These are phyloP conservation scores for Oedothorax gibbosus DNA, from an alignment of 1,140 invertebrate species.

Conservation along the genomic window DNA sequence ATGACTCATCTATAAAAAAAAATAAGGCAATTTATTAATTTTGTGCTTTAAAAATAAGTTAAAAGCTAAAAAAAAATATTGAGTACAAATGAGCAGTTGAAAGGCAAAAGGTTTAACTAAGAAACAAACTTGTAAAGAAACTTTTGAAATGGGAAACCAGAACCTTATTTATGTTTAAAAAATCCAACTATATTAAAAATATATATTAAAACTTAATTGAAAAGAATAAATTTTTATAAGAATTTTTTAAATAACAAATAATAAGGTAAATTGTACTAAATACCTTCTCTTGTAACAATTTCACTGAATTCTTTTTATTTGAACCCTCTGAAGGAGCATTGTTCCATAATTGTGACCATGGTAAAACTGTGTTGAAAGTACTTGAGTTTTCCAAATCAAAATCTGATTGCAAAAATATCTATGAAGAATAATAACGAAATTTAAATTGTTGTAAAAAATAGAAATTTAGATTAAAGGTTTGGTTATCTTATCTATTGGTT, in stretches of 20 bases:
- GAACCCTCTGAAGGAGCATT: slow-evolving; percentile 59
- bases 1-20: slow-evolving; percentile 79
- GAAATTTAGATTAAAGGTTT: neutral
- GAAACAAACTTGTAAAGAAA: no score
- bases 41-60: neutral
- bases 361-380: slow-evolving; percentile 90
- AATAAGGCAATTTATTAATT: neutral
- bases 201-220: slow-evolving; percentile 9
- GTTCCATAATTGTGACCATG: slow-evolving; percentile 68
- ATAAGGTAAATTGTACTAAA: slow-evolving; percentile 31
- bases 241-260: slow-evolving; percentile 8
- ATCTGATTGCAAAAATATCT: slow-evolving; percentile 85
- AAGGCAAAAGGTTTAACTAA: no score
- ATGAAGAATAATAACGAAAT: slow-evolving; percentile 62
- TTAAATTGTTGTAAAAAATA: neutral
- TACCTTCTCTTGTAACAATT: slow-evolving; percentile 77
- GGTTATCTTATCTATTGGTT: neutral
- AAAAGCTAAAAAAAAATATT: neutral
- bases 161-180: no score
- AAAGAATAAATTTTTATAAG: neutral
- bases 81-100: no score
- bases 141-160: no score
- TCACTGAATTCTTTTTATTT: slow-evolving; percentile 67
- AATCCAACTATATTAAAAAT: neutral
- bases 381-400: slow-evolving; percentile 84